Conservation (phyloP, 2,113 vertebrate genomes). For the Salminus brasiliensis region DNA sequence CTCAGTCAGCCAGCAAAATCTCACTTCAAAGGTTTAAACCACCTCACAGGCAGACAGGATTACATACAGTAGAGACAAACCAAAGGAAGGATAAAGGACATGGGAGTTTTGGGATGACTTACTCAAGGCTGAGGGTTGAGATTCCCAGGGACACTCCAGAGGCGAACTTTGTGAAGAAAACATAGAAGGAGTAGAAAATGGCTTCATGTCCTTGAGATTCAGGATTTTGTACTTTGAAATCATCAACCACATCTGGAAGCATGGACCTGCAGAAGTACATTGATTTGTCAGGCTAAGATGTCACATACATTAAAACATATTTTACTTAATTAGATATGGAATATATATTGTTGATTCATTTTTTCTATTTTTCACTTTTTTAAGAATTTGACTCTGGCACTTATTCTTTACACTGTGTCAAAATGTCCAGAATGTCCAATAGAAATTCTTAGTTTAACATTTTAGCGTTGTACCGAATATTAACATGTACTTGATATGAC, state of each 20-base stretch:
- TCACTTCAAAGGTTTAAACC: conserved; percentile 1
- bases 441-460: no score
- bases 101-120: conserved; percentile 63
- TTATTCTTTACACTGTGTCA: no score
- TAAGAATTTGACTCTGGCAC: no score
- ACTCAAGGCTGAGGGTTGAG: conserved; percentile 96
- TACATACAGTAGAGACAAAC: neutral
- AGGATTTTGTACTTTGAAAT: conserved; percentile 91
- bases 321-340: neutral
- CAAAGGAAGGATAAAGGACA: neutral
- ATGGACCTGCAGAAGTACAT: conserved; percentile 83
- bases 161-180: conserved; percentile 98
- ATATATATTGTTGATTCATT: no score
- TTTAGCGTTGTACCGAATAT: no score
- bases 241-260: conserved; percentile 93
- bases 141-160: conserved; percentile 94
- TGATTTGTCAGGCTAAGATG: no score
- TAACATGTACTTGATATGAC: no score
- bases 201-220: conserved; percentile 85
- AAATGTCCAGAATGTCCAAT: no score
- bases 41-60: neutral
- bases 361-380: no score
- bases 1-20: conserved; percentile 14
- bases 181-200: conserved; percentile 98
- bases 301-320: neutral